Base-by-base conservation (phyloP, 2,888 invertebrate genomes). In the Tineola bisselliella region DNA sequence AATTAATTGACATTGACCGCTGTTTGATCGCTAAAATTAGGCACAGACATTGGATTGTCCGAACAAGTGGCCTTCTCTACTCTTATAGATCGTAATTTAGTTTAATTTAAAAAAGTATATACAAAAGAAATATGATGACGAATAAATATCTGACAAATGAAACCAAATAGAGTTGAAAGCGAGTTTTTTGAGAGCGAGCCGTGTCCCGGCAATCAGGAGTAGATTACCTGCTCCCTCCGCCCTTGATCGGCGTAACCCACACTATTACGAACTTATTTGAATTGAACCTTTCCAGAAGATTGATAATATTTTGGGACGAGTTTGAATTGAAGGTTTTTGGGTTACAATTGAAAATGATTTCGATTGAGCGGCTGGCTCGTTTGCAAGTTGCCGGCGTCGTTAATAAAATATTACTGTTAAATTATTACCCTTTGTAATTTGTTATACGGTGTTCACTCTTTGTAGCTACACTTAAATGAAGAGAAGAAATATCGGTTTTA, bases 241-340 rank as follows among this genome's bases (percentile, higher is more conserved):
- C 48, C 48, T 13, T 48, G 48, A 48, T 48, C 48, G 48, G 1
- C n/a, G 48, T 48, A 48, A 48, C 48, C 48, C 48, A 10, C 48
- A 48, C 48, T 48, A 17, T 54, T 25, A 54, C 19, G 12, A 25
- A 13, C 54, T 12, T 54, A 54, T 54, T 54, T 25, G 54, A 54
- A 54, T 54, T 25, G 25, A 25, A 54, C 54, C 54, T 54, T 54
- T 54, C 38, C 25, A 12, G 54, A 54, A 54, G 54, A 54, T 54
- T 54, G 54, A 54, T 54, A 48, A 48, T 48, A 54, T 54, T 54
- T 48, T 54, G 54, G 48, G 25, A 19, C 54, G 54, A 54, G 54
- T 54, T 25, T 48, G 54, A 25, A 25, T 25, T 25, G 54, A 54
- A 12, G 54, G 25, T 13, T 48, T 38, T 52, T 52, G 19, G 52